Conservation (phyloP, 2,113 vertebrate genomes). For the Callipepla californica region DNA sequence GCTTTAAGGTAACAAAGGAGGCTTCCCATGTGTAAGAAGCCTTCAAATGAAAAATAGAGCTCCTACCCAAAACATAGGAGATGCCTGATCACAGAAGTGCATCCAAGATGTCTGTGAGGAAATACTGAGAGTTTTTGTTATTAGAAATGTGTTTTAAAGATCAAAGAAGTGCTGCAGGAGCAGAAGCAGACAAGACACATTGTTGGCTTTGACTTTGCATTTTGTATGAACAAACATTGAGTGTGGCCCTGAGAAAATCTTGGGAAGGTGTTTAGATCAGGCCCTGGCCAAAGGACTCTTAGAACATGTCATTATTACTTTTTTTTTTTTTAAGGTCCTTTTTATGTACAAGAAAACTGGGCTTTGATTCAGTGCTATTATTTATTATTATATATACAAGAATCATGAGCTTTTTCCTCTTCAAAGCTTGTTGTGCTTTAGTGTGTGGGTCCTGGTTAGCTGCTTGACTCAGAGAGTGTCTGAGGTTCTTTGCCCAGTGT, state of each 20-base stretch:
- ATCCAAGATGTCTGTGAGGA: background rate
- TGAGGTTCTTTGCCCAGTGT: background rate
- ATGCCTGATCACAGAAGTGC: background rate
- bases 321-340: background rate
- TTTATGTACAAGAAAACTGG: background rate
- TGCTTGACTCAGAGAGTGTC: background rate
- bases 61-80: background rate
- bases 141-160: background rate
- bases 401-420: background rate
- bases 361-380: background rate
- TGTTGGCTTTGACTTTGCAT: background rate
- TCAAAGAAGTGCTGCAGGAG: background rate
- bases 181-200: background rate
- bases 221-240: background rate
- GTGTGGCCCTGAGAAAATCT: background rate
- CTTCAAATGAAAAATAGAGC: background rate
- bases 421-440: background rate
- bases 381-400: background rate
- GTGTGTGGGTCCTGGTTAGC: background rate
- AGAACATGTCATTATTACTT: background rate
- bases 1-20: background rate
- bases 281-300: background rate
- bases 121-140: background rate
- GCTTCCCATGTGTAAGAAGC: background rate
- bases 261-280: background rate